Percentiles rank a stretch among this genome's conserved stretches.
phyloP scores from a whole-genome alignment of 2,113 vertebrate species.

The Accipiter cooperii region DNA sequence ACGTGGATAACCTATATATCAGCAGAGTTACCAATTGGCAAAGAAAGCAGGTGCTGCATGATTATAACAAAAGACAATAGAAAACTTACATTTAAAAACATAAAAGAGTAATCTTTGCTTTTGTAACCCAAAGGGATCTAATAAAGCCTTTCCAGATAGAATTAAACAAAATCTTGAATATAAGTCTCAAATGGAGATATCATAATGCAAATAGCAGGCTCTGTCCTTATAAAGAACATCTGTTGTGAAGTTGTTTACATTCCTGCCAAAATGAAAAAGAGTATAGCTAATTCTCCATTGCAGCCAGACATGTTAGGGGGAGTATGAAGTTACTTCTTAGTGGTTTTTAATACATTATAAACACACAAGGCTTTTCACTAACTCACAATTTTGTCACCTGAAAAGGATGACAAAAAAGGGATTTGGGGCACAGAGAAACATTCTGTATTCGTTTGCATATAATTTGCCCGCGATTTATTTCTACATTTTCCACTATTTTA shows the following conservation, averaged over 20 bases:
- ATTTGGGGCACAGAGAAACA: neutral
- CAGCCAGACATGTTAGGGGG: neutral
- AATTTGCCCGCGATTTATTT: neutral
- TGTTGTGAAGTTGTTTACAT: conserved; percentile 51
- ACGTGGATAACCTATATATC: neutral
- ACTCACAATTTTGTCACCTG: neutral
- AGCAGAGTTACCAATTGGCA: neutral
- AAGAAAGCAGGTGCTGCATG: neutral
- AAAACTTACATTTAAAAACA: neutral
- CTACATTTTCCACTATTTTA: neutral
- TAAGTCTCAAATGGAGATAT: conserved; percentile 1
- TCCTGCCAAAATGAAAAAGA: conserved; percentile 4
- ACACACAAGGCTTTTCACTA: neutral
- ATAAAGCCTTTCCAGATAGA: conserved; percentile 41
- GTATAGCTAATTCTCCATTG: neutral
- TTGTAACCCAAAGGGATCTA: neutral
- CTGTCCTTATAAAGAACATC: conserved; percentile 44
- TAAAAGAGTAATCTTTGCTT: conserved; percentile 15
- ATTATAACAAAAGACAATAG: neutral
- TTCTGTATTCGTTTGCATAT: neutral
- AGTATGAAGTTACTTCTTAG: neutral
- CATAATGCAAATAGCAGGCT: conserved; percentile 27
- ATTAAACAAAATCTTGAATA: conserved; percentile 47
- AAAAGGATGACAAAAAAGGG: neutral
- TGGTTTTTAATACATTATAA: neutral